Evolutionary conservation across 2,797 vertebrate genomes (phyloP).

Genomic region (Neostethus bicornis): DNA sequence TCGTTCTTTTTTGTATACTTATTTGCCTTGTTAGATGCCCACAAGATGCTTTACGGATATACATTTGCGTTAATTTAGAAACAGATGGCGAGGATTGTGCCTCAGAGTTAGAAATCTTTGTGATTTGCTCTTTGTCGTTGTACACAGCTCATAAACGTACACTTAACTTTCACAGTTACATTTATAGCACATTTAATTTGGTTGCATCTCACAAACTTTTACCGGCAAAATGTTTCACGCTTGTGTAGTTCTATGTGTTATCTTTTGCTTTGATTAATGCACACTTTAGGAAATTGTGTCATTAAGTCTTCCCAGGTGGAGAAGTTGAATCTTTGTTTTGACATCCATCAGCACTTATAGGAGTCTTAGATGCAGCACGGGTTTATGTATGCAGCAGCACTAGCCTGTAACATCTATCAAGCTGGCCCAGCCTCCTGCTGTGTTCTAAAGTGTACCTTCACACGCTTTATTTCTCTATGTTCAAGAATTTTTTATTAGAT

Average conservation of each 20-base stretch:
- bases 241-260: not conserved
- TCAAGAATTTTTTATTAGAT: not conserved
- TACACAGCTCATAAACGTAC: not conserved
- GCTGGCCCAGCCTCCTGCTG: not conserved
- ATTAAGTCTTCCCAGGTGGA: not conserved
- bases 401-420: too few species aligned
- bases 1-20: slow-evolving; percentile 15
- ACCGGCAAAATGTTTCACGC: not conserved
- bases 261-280: slow-evolving; percentile 1
- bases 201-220: not conserved
- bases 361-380: not conserved
- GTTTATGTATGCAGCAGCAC: not conserved
- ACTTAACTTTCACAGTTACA: not conserved
- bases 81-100: not conserved
- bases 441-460: not conserved
- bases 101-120: not conserved
- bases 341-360: not conserved
- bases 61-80: slow-evolving; percentile 1
- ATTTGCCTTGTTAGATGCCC: slow-evolving; percentile 2
- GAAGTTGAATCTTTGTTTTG: not conserved
- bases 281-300: not conserved
- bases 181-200: not conserved
- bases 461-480: not conserved
- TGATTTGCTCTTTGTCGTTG: not conserved
- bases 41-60: slow-evolving; percentile 4